Evolutionary conservation across 2,113 vertebrate species (phyloP).

Genomic region (Oenanthe melanoleuca): DNA sequence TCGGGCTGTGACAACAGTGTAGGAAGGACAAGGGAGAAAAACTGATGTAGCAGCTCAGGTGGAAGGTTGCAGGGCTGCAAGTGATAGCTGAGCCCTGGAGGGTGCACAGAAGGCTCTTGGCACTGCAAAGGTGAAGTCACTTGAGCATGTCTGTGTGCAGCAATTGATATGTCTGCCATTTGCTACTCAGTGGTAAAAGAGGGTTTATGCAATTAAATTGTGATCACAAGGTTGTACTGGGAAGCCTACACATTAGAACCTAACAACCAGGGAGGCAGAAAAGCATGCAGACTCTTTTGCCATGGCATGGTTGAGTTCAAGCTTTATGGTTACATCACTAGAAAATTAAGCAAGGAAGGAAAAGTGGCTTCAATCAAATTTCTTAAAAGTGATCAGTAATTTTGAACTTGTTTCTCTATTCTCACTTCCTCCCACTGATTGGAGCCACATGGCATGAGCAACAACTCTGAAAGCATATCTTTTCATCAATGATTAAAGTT

Average conservation of each 20-base stretch:
- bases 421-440: background rate
- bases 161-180: background rate
- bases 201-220: background rate
- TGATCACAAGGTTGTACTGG: background rate
- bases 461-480: background rate
- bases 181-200: background rate
- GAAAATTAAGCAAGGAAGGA: background rate
- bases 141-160: background rate
- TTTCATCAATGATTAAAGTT: background rate
- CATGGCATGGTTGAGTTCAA: background rate
- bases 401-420: background rate
- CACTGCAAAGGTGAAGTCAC: background rate
- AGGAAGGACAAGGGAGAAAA: background rate
- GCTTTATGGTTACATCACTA: background rate
- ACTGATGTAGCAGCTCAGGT: background rate
- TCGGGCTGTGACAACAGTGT: too few relatives aligned
- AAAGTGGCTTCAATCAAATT: background rate
- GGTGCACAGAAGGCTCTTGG: background rate
- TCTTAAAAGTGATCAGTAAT: background rate
- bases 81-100: background rate
- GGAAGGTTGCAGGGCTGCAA: background rate
- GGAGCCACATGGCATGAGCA: background rate
- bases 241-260: background rate
- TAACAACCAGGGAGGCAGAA: background rate
- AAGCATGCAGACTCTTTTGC: background rate